These are phyloP conservation scores for Euplagia quadripunctaria DNA, from an alignment of 2,888 invertebrate genomes.

Conservation along the genomic window DNA sequence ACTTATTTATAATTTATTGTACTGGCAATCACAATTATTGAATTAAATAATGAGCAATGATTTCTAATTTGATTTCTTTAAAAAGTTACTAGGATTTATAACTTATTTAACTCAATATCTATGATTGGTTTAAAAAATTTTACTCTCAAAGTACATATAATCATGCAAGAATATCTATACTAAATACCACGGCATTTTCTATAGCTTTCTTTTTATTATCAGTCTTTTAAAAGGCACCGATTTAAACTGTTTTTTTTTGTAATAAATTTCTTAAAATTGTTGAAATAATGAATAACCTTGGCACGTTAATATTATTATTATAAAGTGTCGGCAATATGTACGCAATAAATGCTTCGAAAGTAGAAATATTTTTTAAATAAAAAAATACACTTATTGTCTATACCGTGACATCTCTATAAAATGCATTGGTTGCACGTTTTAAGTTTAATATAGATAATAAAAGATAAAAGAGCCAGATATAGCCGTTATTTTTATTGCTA, in stretches of 20 bases:
- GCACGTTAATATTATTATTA: constrained; percentile 31
- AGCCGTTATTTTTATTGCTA: constrained; percentile 23
- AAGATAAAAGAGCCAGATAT: background rate
- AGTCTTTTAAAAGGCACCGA: constrained; percentile 81
- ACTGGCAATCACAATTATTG: constrained; percentile 7
- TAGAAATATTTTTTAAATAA: background rate
- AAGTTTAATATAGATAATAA: background rate
- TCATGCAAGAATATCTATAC: constrained; percentile 36
- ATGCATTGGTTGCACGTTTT: background rate
- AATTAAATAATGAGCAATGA: background rate
- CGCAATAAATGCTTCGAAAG: background rate
- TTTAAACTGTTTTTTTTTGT: constrained; percentile 56
- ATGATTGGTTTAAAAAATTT: constrained; percentile 44
- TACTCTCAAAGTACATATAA: constrained; percentile 24
- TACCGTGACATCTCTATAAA: background rate
- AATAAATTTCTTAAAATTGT: constrained; percentile 58
- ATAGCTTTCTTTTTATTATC: constrained; percentile 52
- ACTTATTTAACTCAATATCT: constrained; percentile 14
- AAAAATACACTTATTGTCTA: background rate
- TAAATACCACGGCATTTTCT: constrained; percentile 29
- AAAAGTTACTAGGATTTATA: background rate
- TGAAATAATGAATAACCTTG: constrained; percentile 32
- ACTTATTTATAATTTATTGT: constrained; percentile 18
- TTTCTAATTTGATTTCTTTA: background rate
- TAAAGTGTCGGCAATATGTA: background rate